Evolutionary conservation across 1,140 invertebrate genomes (phyloP).

Genomic region (Drosophila biarmipes): DNA sequence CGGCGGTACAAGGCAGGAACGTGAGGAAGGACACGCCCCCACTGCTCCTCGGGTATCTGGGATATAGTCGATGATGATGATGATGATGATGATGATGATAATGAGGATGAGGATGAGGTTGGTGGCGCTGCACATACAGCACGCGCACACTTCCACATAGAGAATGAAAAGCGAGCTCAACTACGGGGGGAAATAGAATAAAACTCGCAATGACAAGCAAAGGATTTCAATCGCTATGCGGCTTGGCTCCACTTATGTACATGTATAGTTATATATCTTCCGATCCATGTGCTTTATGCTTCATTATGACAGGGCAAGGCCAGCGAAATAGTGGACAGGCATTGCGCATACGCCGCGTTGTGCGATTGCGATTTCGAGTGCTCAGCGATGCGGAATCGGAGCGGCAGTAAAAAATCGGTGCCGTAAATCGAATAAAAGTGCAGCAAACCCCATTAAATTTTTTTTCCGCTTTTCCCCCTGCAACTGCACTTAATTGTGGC

Average conservation of each 20-base stretch:
- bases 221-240: conserved; percentile 51
- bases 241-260: conserved; percentile 16
- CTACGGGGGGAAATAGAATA: conserved; percentile 44
- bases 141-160: conserved; percentile 13
- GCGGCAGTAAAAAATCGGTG: conserved; percentile 4
- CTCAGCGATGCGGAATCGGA: conserved; percentile 20
- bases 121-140: conserved; percentile 22
- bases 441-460: conserved; percentile 22
- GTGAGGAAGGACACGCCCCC: conserved; percentile 10
- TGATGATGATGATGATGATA: conserved; percentile 23
- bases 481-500: conserved; percentile 37
- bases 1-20: conserved; percentile 28
- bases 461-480: neutral
- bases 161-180: neutral
- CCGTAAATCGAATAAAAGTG: conserved; percentile 37
- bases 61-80: conserved; percentile 18
- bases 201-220: conserved; percentile 57
- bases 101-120: conserved; percentile 21
- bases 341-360: conserved; percentile 27
- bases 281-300: conserved; percentile 52
- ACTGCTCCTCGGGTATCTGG: neutral
- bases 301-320: conserved; percentile 46
- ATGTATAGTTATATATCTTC: conserved; percentile 26
- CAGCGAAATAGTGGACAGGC: conserved; percentile 6
- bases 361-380: neutral